Evolutionary conservation across 1,140 invertebrate species (phyloP), one percentile per base, ranked within the genome.

Genomic region (Apis florea): DNA sequence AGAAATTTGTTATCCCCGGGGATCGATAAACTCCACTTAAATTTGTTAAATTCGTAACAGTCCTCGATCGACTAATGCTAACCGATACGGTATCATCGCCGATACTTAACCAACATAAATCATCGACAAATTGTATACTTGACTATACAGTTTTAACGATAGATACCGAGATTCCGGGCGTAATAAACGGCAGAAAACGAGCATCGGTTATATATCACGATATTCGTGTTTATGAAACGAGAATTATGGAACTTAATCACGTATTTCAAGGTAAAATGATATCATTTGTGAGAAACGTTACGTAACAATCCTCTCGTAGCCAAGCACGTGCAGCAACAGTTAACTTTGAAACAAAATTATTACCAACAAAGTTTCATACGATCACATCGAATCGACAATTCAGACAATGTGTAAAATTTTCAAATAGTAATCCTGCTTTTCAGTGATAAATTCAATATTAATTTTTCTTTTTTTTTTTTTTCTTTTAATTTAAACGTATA

Each of bases 61-160:
- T 31, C 40, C 40, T 19, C 19, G 54, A 40, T 31, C 19, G 47
- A 49, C 19, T 40, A 13, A 67, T 9, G 40, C n/a, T 21, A 12
- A 51, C 21, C 31, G 31, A 9, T 9, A 10, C 3, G 47, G n/a
- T 76, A 66, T 76, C 66, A 66, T 2, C 61, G 24, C 2, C 8
- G 12, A 56, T 69, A 24, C 69, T 53, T 64, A 15, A 26, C 40
- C 66, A 31, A 19, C 24, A 11, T 40, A 40, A 40, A 40, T 77
- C 31, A 51, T 72, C 54, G 54, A 71, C 77, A 53, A 72, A 51
- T 68, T 51, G 67, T 51, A 49, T 53, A 72, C n/a, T 40, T 11
- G 21, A 63, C 67, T 53, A 70, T 71, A 47, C 21, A 24, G n/a
- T 21, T 66, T 66, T 58, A 3, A 24, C 17, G 5, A 21, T 19